Percentiles rank a stretch among this genome's conserved stretches.
Evolutionary conservation across 2,113 vertebrate genomes (phyloP).

Genomic region (Aptenodytes forsteri): DNA sequence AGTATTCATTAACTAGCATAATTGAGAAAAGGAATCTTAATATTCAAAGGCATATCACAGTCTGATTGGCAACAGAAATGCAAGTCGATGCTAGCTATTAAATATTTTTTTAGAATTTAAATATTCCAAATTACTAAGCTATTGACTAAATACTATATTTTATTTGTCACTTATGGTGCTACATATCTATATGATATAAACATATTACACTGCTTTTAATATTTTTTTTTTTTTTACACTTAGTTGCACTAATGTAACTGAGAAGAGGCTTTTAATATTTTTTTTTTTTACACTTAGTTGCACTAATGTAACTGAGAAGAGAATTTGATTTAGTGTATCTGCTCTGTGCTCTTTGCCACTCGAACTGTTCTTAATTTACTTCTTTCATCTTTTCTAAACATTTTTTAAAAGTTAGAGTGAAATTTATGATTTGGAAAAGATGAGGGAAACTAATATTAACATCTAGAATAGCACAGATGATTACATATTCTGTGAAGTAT

Average conservation of each 20-base stretch:
- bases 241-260: not conserved
- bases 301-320: not conserved
- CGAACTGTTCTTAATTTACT: not conserved
- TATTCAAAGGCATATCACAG: not conserved
- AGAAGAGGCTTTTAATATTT: not conserved
- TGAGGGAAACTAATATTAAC: not conserved
- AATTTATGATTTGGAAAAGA: not conserved
- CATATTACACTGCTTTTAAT: not conserved
- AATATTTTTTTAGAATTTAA: not conserved
- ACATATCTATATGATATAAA: not conserved
- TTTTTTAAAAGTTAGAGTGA: not conserved
- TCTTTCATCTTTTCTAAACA: not conserved
- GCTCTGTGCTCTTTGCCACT: not conserved
- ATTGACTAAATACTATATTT: not conserved
- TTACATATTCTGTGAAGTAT: not conserved
- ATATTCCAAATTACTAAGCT: not conserved
- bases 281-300: not conserved
- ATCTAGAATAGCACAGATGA: not conserved
- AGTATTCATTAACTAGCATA: not conserved
- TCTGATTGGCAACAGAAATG: not conserved
- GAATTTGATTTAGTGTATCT: not conserved
- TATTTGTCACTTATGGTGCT: not conserved
- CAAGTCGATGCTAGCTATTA: not conserved
- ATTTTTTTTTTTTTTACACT: not conserved
- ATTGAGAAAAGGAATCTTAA: not conserved